Evolutionary conservation across 1,140 invertebrate genomes (phyloP).

Genomic region (Scaptomyza montana): DNA sequence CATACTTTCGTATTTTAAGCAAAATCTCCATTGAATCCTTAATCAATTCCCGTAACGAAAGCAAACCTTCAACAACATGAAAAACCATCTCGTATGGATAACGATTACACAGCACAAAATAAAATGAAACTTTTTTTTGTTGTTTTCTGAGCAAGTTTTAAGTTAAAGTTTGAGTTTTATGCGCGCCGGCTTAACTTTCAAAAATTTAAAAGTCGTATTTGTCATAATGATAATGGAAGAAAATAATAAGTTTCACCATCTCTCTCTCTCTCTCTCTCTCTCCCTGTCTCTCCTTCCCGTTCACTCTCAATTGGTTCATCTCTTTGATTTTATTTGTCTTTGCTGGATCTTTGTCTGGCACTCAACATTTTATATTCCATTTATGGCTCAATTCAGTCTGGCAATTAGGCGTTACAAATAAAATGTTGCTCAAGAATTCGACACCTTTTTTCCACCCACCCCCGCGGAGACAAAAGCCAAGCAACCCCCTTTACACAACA

Average conservation of each 20-base stretch:
- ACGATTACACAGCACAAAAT: background rate
- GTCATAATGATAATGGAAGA: constrained; percentile 10
- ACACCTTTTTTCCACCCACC: background rate
- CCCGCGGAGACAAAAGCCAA: background rate
- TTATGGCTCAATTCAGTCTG: constrained; percentile 36
- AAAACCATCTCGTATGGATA: background rate
- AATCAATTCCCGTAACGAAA: background rate
- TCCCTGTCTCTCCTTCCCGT: background rate
- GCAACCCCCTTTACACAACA: no score
- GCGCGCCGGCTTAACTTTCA: background rate
- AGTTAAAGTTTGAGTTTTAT: constrained; percentile 1
- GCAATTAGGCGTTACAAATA: constrained; percentile 19
- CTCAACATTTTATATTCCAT: constrained; percentile 6
- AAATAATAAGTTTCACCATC: background rate
- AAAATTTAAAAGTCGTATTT: constrained; percentile 10
- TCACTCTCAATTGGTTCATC: background rate
- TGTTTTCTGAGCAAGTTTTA: constrained; percentile 2
- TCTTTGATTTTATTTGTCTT: background rate
- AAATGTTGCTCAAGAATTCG: constrained; percentile 27
- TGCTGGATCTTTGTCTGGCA: background rate
- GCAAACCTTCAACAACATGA: background rate
- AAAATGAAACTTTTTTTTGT: background rate
- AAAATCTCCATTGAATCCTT: background rate
- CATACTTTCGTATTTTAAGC: background rate
- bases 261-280: background rate